These are phyloP conservation scores for Istiophorus platypterus DNA, from an alignment of 2,113 vertebrate genomes.

Conservation along the genomic window DNA sequence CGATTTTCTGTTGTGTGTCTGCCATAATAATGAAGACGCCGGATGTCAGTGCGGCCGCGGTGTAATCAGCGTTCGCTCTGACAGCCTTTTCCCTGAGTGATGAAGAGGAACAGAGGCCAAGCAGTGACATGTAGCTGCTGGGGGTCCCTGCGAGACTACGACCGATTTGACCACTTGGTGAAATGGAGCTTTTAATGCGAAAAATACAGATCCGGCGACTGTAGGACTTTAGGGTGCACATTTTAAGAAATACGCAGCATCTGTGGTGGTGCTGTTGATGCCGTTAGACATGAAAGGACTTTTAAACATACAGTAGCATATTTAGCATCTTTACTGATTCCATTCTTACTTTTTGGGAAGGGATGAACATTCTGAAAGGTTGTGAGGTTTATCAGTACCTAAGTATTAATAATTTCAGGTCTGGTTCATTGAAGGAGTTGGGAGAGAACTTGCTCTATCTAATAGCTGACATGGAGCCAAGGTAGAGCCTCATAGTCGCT, in stretches of 20 bases:
- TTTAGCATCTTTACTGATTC: background rate
- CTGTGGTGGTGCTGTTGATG: background rate
- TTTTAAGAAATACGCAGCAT: background rate
- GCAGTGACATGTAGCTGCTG: background rate
- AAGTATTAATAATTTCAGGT: slow-evolving; percentile 17
- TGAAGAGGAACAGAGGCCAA: slow-evolving; percentile 32
- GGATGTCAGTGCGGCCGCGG: slow-evolving; percentile 44
- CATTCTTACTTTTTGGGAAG: slow-evolving; percentile 1
- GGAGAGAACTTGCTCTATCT: background rate
- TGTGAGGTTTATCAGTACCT: slow-evolving; percentile 23
- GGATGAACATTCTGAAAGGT: background rate
- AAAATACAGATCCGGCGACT: slow-evolving; percentile 30
- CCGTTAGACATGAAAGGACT: background rate
- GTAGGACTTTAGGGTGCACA: background rate
- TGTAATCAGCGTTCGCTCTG: slow-evolving; percentile 37
- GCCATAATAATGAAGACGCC: slow-evolving; percentile 64
- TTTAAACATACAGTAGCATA: background rate
- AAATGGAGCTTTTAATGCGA: slow-evolving; percentile 22
- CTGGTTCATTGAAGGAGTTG: slow-evolving; percentile 1
- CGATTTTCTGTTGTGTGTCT: slow-evolving; percentile 63
- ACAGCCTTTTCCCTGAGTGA: slow-evolving; percentile 27
- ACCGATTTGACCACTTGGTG: background rate
- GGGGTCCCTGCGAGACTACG: background rate
- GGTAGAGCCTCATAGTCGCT: background rate
- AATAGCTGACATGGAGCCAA: background rate